These are phyloP conservation scores for Neotragus moschatus DNA, from an alignment of 2,113 vertebrate species.

Conservation along the genomic window DNA sequence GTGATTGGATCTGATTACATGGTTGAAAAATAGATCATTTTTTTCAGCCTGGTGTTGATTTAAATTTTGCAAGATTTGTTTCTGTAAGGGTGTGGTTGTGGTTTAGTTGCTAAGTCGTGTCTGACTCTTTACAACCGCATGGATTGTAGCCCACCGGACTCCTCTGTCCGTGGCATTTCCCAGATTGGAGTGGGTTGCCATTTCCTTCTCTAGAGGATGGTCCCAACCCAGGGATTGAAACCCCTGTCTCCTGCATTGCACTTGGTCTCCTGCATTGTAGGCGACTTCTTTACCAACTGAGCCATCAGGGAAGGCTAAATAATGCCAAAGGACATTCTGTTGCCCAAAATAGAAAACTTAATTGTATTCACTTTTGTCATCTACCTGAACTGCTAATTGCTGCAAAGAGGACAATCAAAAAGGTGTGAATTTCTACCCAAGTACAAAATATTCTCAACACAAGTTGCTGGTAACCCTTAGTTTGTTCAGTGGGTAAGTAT, in stretches of 20 bases:
- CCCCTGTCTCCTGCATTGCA: neutral
- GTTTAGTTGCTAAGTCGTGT: neutral
- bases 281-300: neutral
- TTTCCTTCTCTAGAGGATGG: neutral
- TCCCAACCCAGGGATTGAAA: neutral
- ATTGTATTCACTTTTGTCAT: neutral
- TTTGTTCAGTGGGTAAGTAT: neutral
- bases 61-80: neutral
- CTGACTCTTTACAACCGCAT: neutral
- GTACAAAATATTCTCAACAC: neutral
- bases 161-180: neutral
- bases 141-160: neutral
- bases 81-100: neutral
- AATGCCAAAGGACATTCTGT: neutral
- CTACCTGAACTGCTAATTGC: neutral
- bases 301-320: neutral
- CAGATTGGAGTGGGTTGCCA: neutral
- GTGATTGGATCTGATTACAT: neutral
- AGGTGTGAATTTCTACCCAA: neutral
- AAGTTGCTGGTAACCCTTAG: neutral
- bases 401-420: neutral
- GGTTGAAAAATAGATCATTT: neutral
- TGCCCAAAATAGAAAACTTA: slow-evolving; percentile 12
- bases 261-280: neutral
- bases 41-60: neutral